These are phyloP conservation scores for Florisuga fusca DNA, from an alignment of 2,797 vertebrate genomes.

Conservation along the genomic window DNA sequence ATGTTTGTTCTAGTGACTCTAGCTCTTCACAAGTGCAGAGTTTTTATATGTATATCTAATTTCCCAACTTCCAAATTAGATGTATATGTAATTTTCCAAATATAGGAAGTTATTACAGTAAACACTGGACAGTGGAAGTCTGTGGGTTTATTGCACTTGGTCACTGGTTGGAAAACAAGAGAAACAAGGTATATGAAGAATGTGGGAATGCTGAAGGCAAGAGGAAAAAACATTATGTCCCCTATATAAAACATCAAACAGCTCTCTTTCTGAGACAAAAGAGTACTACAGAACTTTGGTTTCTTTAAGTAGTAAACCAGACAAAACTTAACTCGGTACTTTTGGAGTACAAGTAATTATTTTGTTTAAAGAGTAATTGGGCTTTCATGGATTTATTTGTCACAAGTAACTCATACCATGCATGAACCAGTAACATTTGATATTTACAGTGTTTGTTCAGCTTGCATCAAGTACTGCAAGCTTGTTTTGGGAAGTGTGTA, in stretches of 20 bases:
- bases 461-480: neutral
- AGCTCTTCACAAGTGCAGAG: neutral
- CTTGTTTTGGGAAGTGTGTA: slow-evolving; percentile 1
- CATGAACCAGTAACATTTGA: slow-evolving; percentile 14
- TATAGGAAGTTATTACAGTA: neutral
- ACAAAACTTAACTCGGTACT: neutral
- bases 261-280: neutral
- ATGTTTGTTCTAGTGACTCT: neutral
- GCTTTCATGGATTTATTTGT: slow-evolving; percentile 28
- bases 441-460: slow-evolving; percentile 27
- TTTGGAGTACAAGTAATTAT: slow-evolving; percentile 7
- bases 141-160: neutral
- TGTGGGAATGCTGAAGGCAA: neutral
- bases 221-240: neutral
- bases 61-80: neutral
- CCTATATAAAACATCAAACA: neutral
- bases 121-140: neutral
- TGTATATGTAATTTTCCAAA: neutral
- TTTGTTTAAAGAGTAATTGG: slow-evolving; percentile 42
- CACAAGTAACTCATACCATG: neutral
- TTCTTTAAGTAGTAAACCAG: slow-evolving; percentile 48
- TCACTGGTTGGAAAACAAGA: neutral
- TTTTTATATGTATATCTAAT: neutral
- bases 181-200: neutral
- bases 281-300: neutral